Evolutionary conservation across 2,888 invertebrate genomes (phyloP).

Genomic region (Neuroscelio doddi): DNA sequence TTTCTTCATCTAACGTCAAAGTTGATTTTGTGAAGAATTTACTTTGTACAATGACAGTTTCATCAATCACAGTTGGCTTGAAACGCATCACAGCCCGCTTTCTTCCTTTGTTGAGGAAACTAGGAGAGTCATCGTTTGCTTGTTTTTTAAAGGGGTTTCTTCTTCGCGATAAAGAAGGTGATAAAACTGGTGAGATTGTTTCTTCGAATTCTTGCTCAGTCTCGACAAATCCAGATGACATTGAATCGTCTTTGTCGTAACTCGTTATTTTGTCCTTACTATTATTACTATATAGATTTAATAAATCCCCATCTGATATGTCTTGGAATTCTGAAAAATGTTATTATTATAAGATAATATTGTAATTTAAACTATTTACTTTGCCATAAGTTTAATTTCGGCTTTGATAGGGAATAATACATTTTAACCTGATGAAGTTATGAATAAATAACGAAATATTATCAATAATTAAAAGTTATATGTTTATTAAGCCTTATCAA

Average conservation of each 20-base stretch:
- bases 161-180: slow-evolving; percentile 27
- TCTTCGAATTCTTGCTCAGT: slow-evolving; percentile 15
- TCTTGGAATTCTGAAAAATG: slow-evolving; percentile 41
- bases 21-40: slow-evolving; percentile 58
- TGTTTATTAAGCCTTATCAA: no score
- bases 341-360: slow-evolving; percentile 4
- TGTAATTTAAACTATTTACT: no score
- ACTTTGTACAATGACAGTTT: slow-evolving; percentile 55
- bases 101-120: slow-evolving; percentile 55
- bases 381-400: no score
- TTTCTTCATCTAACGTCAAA: slow-evolving; percentile 5
- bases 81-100: slow-evolving; percentile 52
- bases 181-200: slow-evolving; percentile 37
- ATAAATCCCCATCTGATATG: slow-evolving; percentile 37
- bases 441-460: no score
- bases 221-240: slow-evolving; percentile 18
- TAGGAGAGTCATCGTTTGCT: slow-evolving; percentile 58
- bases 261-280: slow-evolving; percentile 25
- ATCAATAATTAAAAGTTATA: no score
- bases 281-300: slow-evolving; percentile 48
- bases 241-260: slow-evolving; percentile 12
- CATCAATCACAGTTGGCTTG: slow-evolving; percentile 62
- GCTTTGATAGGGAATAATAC: no score
- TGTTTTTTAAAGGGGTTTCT: slow-evolving; percentile 54
- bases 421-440: no score